Evolutionary conservation across 2,888 invertebrate genomes (phyloP).

Genomic region (Lepidocyrtoides sp.): DNA sequence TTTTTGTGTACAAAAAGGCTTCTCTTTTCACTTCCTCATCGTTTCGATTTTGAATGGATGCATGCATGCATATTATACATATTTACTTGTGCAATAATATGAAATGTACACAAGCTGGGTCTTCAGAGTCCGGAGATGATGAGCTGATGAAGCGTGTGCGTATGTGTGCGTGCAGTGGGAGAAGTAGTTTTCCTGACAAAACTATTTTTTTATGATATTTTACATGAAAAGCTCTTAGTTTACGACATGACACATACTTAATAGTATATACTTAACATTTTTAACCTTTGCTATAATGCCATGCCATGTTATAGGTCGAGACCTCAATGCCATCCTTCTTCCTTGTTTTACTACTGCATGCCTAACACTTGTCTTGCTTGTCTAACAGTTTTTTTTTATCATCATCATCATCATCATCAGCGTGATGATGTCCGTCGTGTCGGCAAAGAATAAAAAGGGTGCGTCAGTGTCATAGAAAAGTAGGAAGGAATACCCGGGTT

Average conservation of each 20-base stretch:
- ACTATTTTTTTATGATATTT: slow-evolving; percentile 29
- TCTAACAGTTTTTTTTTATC: slow-evolving; percentile 3
- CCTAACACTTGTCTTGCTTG: neutral
- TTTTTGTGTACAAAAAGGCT: slow-evolving; percentile 74
- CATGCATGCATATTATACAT: neutral
- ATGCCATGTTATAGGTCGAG: slow-evolving; percentile 9
- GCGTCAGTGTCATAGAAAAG: slow-evolving; percentile 3
- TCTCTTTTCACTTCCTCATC: slow-evolving; percentile 42
- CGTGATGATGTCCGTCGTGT: slow-evolving; percentile 18
- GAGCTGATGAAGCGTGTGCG: slow-evolving; percentile 75
- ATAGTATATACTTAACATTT: slow-evolving; percentile 59
- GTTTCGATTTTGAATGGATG: slow-evolving; percentile 16
- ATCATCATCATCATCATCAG: neutral
- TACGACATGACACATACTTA: slow-evolving; percentile 51
- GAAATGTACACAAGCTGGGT: slow-evolving; percentile 28
- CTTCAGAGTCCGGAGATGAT: slow-evolving; percentile 26
- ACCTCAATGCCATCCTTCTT: slow-evolving; percentile 1
- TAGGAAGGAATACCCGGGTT: slow-evolving; percentile 34
- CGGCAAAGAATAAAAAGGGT: slow-evolving; percentile 42
- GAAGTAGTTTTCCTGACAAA: slow-evolving; percentile 17
- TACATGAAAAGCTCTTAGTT: slow-evolving; percentile 46
- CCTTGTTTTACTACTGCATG: neutral
- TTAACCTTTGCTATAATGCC: slow-evolving; percentile 12
- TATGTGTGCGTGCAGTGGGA: slow-evolving; percentile 26
- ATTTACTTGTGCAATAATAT: neutral